A percentile compares a stretch with the other conserved stretches of the same genome.
Conservation (phyloP, 2,113 vertebrate genomes). For the Bombycilla garrulus region DNA sequence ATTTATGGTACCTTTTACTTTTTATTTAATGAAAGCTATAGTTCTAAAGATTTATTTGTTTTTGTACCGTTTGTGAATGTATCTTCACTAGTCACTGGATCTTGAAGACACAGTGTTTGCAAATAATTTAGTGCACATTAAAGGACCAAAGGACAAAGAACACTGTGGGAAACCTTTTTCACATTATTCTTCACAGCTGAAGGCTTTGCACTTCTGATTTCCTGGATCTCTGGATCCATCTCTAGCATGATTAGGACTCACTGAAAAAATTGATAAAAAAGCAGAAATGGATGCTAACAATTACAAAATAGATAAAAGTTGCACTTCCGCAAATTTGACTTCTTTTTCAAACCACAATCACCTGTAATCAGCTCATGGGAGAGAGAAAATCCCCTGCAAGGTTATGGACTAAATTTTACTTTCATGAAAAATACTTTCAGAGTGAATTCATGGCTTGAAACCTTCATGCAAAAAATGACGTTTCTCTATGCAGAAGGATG, state of each 20-base stretch:
- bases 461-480: rapidly evolving
- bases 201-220: background rate
- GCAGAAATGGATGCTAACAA: background rate
- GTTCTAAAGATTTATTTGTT: background rate
- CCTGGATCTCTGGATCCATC: background rate
- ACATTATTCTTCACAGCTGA: background rate
- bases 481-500: background rate
- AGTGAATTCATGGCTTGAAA: background rate
- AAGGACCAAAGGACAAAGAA: background rate
- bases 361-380: background rate
- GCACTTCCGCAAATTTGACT: background rate
- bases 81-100: background rate
- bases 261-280: background rate
- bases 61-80: background rate
- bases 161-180: background rate
- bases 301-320: background rate
- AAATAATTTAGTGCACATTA: background rate
- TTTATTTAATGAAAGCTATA: background rate
- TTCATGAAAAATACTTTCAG: background rate
- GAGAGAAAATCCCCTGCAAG: background rate
- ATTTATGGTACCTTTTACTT: background rate
- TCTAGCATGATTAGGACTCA: background rate
- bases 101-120: slow-evolving; percentile 33
- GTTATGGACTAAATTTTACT: background rate
- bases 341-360: background rate